Evolutionary conservation across 2,797 vertebrate species (phyloP), one percentile per base, ranked within the genome.

Genomic region (Halcyon leucocephala): DNA sequence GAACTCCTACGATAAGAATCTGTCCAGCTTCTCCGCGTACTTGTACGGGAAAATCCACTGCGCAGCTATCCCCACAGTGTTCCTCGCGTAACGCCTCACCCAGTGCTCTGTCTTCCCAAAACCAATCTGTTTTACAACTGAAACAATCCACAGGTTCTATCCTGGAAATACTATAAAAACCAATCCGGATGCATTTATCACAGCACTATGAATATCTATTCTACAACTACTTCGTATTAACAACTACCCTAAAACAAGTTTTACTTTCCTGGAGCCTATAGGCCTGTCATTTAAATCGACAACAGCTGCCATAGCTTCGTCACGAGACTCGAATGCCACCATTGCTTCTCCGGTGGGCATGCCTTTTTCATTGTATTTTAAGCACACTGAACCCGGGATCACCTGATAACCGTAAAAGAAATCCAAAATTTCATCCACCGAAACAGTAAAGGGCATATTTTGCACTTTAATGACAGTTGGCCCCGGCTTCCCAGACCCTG

Each of bases 401-500:
- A 99, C 99, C 96, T 99, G 99, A 96, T 99, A 99, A 64, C 99
- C 99, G 81, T 99, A 99, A 97, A 99, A 99, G 97, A 99, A 99
- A 99, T 99, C 99, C 98, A 99, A 98, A 95, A 99, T 99, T 97
- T 99, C 99, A 96, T 99, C 99, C 83, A 99, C 99, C 3, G 99
- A 99, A 84, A 99, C 99, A 71, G 99, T 99, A 95, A 99, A 99
- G 29, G 99, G 99, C 99, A 99, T 99, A 97, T 99, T 99, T 91
- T 99, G 99, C 77, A 99, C 99, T 98, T 99, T 99, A 86, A 99
- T 99, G 92, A 99, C 98, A 51, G 99, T 99, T 29, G 99, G 99
- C n/a, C 98, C 98, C 62, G 99, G 98, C 95, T 99, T 99, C 87
- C 97, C 98, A 94, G 99, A 97, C 84, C 98, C 99, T 90, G 98